Evolutionary conservation across 1,140 invertebrate genomes (phyloP).

Genomic region (Zaprionus africanus): DNA sequence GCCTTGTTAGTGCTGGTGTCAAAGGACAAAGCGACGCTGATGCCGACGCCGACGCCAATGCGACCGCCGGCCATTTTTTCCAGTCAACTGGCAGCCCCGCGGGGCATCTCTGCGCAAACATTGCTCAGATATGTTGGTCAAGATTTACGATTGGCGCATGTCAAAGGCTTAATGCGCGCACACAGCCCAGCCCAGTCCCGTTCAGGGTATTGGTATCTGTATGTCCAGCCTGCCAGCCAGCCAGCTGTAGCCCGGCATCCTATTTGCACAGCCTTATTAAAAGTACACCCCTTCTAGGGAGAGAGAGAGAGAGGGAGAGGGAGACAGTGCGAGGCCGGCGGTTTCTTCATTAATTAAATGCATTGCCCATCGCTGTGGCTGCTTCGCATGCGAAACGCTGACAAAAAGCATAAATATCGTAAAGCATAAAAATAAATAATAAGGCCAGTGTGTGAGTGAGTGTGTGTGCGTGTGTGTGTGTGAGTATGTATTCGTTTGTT

Average conservation of each 20-base stretch:
- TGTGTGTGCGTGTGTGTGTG: slow-evolving; percentile 11
- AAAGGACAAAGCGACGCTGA: slow-evolving; percentile 67
- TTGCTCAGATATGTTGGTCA: slow-evolving; percentile 81
- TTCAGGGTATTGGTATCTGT: neutral
- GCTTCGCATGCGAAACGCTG: slow-evolving; percentile 69
- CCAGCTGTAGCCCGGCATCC: slow-evolving; percentile 43
- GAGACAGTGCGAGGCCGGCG: slow-evolving; percentile 35
- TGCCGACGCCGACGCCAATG: neutral
- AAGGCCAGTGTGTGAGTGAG: slow-evolving; percentile 23
- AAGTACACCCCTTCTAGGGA: slow-evolving; percentile 15
- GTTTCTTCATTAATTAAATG: slow-evolving; percentile 81
- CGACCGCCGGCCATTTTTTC: slow-evolving; percentile 56
- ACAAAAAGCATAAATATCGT: slow-evolving; percentile 80
- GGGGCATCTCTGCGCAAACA: slow-evolving; percentile 62
- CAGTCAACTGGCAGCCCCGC: slow-evolving; percentile 6
- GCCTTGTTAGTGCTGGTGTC: slow-evolving; percentile 80
- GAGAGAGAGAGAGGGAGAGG: too few relatives aligned
- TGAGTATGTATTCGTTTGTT: slow-evolving; percentile 45
- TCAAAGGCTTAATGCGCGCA: slow-evolving; percentile 79
- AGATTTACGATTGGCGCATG: slow-evolving; percentile 84
- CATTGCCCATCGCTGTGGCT: slow-evolving; percentile 51
- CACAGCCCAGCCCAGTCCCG: neutral
- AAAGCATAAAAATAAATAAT: slow-evolving; percentile 81
- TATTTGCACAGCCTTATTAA: slow-evolving; percentile 77
- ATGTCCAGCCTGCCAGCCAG: slow-evolving; percentile 5